Evolutionary conservation across 2,113 vertebrate genomes (phyloP), one percentile per base, ranked within the genome.

Genomic region (Colaptes auratus): DNA sequence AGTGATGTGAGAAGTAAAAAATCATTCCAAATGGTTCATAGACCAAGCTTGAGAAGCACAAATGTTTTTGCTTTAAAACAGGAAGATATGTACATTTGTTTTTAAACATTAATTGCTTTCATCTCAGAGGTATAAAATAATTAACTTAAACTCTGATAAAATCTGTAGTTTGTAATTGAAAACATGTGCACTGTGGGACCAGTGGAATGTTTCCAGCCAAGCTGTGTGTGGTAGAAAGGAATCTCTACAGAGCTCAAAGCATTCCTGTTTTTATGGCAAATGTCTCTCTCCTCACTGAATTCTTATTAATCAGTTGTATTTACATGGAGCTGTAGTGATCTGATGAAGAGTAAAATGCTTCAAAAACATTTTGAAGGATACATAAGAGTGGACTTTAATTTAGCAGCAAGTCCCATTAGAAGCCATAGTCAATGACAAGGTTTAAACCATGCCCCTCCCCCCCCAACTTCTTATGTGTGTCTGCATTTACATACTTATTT

Each of bases 231-330:
- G 96, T 96, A 93, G 94, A 95, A 96, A 97, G 88, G 96, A 97
- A 96, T 97, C 97, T 97, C 94, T 69, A 69, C 94, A 87, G 91
- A 96, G 96, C 93, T 95, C 97, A 93, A 96, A 97, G 94, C 95
- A 95, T 97, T 97, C 94, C 77, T 94, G 78, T 64, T 95, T 98
- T 98, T 97, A 98, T 94, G 92, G 92, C 87, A 86, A 97, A 95
- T 96, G 83, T 94, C 86, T 95, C 90, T 90, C 94, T 94, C 95
- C 97, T 96, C 95, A 86, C 80, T 95, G 94, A 96, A 95, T 96
- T 96, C 97, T 97, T 97, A 97, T 96, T 97, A 97, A 97, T 97
- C 95, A 95, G 80, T 93, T 97, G 97, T 98, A 96, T 97, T 97
- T 98, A 93, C 96, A 82, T 94, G 96, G 94, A 46, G 2, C 97